phyloP scores from a whole-genome alignment of 1,140 invertebrate genomes.

The Lysiphlebus fabarum region DNA sequence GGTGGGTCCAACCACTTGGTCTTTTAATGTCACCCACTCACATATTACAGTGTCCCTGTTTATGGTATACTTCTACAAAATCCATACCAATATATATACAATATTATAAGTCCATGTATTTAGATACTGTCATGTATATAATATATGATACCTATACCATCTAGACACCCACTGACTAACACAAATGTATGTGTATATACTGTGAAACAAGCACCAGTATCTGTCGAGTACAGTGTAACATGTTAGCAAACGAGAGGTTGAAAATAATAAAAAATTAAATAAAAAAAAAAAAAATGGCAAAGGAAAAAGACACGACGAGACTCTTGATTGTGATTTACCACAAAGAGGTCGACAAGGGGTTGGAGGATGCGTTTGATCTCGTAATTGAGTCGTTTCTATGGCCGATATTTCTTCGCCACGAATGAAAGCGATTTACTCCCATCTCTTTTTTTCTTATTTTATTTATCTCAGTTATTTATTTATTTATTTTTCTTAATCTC shows the following conservation, averaged over 20 bases:
- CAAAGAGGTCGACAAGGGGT: constrained; percentile 19
- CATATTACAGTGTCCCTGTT: background rate
- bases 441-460: constrained; percentile 8
- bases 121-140: too few species aligned
- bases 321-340: constrained; percentile 45
- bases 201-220: background rate
- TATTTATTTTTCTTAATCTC: background rate
- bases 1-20: constrained; percentile 19
- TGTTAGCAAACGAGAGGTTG: too few species aligned
- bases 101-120: too few species aligned
- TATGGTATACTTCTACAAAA: constrained; percentile 2
- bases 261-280: too few species aligned
- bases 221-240: background rate
- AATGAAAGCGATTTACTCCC: constrained; percentile 12
- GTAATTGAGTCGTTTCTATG: constrained; percentile 38
- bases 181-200: constrained; percentile 1
- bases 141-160: too few species aligned
- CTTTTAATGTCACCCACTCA: constrained; percentile 6
- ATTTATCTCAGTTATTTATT: background rate
- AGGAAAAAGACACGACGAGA: too few species aligned
- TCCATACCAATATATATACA: background rate
- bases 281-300: too few species aligned
- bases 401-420: constrained; percentile 10
- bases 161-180: background rate
- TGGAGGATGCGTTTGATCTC: constrained; percentile 39